Evolutionary conservation across 2,888 invertebrate genomes (phyloP), one percentile per base, ranked within the genome.

Genomic region (Drosophila nigricruria): DNA sequence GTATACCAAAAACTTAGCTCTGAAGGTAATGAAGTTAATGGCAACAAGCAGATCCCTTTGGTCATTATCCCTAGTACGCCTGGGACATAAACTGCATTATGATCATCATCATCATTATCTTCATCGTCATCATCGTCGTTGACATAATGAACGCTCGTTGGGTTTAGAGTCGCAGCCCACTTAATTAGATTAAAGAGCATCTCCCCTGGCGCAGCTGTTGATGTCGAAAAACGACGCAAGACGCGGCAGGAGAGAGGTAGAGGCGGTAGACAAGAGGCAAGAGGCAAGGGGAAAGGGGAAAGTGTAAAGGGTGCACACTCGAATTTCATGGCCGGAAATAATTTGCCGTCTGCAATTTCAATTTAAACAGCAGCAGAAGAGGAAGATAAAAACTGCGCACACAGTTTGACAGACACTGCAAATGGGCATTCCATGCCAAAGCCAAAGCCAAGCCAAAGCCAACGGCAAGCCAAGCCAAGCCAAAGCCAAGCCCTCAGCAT

Each of bases 251-350:
- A n/a, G 27, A 8, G n/a, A 5, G 3, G n/a, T 9, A 18, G n/a
- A n/a, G n/a, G n/a, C n/a, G n/a, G n/a, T n/a, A 18, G 12, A 10
- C 27, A 30, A 30, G 18, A 1, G 8, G n/a, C 27, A 18, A 8
- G 14, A 3, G 49, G 14, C 49, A 4, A 18, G 12, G 3, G 23
- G 6, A 4, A 8, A 16, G 30, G 5, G 30, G 49, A 20, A 4
- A 3, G 47, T 27, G 18, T 30, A 70, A 79, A 79, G 83, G 89
- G 87, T 76, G 89, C 79, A 83, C 86, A 83, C 86, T 86, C 87
- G 64, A 86, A 88, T 88, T 86, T 83, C 81, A 83, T 70, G 72
- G 64, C 89, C 87, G 83, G 83, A 84, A 88, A 88, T 84, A 81
- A 87, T 84, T 78, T 70, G 79, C 68, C 71, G 83, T 84, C 83